phyloP scores from a whole-genome alignment of 2,888 invertebrate species.

The Chouioia cunea region DNA sequence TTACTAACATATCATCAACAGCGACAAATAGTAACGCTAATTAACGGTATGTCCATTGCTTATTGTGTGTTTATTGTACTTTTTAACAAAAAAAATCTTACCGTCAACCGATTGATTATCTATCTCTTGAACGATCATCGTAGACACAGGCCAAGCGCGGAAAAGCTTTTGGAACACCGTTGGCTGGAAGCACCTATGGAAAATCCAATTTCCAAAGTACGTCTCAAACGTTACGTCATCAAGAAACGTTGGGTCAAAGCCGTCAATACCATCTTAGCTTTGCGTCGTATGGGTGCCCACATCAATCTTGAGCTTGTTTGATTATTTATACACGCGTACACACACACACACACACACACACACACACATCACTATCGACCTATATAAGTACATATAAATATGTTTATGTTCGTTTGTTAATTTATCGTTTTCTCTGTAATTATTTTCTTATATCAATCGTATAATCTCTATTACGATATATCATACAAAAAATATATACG shows the following conservation, averaged over 20 bases:
- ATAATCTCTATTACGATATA: no score
- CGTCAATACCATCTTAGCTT: slow-evolving; percentile 87
- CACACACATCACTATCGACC: no score
- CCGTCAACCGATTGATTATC: no score
- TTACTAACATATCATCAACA: not conserved
- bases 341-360: no score
- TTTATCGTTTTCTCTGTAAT: no score
- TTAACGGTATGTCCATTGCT: not conserved
- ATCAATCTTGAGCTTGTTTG: slow-evolving; percentile 72
- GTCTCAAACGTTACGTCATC: slow-evolving; percentile 89
- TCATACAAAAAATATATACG: no score
- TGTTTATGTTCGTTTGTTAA: no score
- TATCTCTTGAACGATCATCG: slow-evolving; percentile 13
- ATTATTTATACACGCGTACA: slow-evolving; percentile 3
- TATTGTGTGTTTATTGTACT: no score
- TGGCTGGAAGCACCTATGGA: slow-evolving; percentile 81
- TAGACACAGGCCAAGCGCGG: slow-evolving; percentile 81
- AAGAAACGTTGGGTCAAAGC: slow-evolving; percentile 92
- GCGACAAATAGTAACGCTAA: slow-evolving; percentile 1
- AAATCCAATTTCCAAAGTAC: slow-evolving; percentile 81
- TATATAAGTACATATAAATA: no score
- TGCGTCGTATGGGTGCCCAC: slow-evolving; percentile 88
- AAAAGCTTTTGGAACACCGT: slow-evolving; percentile 80
- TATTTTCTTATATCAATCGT: no score
- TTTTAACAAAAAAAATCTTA: slow-evolving; percentile 1